These are phyloP conservation scores for Bombycilla garrulus DNA, from an alignment of 2,113 vertebrate genomes.

Conservation along the genomic window DNA sequence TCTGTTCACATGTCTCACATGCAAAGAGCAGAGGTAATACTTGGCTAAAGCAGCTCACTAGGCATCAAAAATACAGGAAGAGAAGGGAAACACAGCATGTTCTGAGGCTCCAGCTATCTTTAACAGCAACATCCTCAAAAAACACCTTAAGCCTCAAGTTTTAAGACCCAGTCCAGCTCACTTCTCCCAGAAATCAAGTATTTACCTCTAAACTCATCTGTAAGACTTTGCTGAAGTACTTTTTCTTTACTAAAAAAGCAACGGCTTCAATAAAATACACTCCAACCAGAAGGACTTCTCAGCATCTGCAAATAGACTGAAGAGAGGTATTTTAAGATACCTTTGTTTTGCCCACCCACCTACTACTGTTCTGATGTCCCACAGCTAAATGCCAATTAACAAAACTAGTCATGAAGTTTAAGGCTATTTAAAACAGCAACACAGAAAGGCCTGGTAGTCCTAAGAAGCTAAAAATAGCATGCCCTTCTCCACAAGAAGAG, in stretches of 20 bases:
- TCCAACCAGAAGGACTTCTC: not conserved
- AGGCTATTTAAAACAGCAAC: not conserved
- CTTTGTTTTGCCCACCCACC: not conserved
- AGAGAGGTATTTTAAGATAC: slow-evolving; percentile 11
- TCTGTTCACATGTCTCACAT: not conserved
- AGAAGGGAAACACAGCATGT: fast-evolving
- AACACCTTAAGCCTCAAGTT: not conserved
- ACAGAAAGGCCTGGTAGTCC: not conserved
- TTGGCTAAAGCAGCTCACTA: not conserved
- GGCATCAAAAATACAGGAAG: not conserved
- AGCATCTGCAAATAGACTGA: not conserved
- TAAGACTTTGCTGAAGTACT: not conserved
- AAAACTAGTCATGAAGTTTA: not conserved
- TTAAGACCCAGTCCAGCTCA: not conserved
- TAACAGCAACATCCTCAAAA: not conserved
- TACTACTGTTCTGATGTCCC: not conserved
- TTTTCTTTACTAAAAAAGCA: not conserved
- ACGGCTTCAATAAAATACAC: not conserved
- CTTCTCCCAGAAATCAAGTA: not conserved
- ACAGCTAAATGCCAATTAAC: not conserved
- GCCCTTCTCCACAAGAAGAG: slow-evolving; percentile 17
- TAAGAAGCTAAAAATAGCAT: slow-evolving; percentile 58
- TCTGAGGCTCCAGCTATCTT: not conserved
- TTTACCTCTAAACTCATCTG: not conserved
- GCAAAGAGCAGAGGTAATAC: not conserved